Evolutionary conservation across 1,140 invertebrate genomes (phyloP).

Genomic region (Drosophila nasuta): DNA sequence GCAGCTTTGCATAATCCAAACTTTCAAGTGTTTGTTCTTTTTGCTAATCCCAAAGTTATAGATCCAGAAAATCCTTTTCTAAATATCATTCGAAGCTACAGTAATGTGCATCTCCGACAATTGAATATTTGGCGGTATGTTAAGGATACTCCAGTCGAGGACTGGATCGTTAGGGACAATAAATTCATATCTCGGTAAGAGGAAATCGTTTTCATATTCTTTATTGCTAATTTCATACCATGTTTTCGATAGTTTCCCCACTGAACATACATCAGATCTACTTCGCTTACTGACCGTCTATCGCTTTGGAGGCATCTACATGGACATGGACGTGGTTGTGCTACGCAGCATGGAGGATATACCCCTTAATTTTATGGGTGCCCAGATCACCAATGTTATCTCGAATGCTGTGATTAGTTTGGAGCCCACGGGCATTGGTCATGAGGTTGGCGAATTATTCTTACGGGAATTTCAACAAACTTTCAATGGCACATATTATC

Average conservation of each 20-base stretch:
- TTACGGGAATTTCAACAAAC: conserved; percentile 67
- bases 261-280: conserved; percentile 13
- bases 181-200: background rate
- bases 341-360: conserved; percentile 87
- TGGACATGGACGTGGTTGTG: conserved; percentile 91
- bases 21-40: conserved; percentile 86
- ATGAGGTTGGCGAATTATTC: conserved; percentile 86
- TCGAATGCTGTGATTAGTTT: conserved; percentile 89
- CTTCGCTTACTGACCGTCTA: conserved; percentile 90
- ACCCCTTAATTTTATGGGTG: conserved; percentile 87
- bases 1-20: conserved; percentile 87
- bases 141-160: conserved; percentile 87
- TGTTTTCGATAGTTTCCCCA: background rate
- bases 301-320: conserved; percentile 91
- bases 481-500: background rate
- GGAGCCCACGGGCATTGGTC: conserved; percentile 86
- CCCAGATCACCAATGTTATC: conserved; percentile 85
- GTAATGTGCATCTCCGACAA: conserved; percentile 87
- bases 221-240: background rate
- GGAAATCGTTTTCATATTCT: no score
- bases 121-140: conserved; percentile 87
- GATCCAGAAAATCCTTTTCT: conserved; percentile 27
- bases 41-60: conserved; percentile 85
- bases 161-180: conserved; percentile 86
- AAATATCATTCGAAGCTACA: conserved; percentile 85